Evolutionary conservation across 2,797 vertebrate genomes (phyloP).

Genomic region (Knipowitschia caucasica): DNA sequence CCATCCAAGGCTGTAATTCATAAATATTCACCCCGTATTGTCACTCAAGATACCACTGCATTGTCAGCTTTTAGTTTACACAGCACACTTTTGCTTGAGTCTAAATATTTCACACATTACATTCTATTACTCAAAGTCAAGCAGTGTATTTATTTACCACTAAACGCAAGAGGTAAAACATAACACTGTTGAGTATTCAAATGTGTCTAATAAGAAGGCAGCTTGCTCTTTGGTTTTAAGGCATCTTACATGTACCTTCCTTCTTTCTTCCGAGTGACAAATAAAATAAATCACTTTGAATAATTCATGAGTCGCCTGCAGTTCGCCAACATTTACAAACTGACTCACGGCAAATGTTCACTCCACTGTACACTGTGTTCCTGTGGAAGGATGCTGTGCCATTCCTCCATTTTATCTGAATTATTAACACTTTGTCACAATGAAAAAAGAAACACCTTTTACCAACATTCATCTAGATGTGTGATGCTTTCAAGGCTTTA

Average conservation of each 20-base stretch:
- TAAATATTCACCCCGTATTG: neutral
- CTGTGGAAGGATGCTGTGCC: conserved; percentile 6
- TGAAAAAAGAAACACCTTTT: conserved; percentile 1
- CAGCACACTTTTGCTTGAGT: neutral
- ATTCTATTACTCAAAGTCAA: neutral
- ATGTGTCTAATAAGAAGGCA: neutral
- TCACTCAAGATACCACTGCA: neutral
- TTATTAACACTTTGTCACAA: conserved; percentile 2
- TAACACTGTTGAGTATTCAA: neutral
- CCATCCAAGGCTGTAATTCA: too few species aligned
- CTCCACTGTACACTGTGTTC: conserved; percentile 24
- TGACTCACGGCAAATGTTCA: conserved; percentile 29
- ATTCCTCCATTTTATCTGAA: neutral
- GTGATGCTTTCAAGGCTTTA: neutral
- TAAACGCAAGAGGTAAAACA: neutral
- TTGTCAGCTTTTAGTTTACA: neutral
- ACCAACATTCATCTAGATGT: neutral
- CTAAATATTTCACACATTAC: conserved; percentile 2
- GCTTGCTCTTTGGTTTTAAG: conserved; percentile 13
- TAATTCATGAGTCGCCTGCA: conserved; percentile 29
- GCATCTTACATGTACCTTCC: conserved; percentile 14
- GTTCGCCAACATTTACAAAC: conserved; percentile 27
- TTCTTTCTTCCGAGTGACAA: conserved; percentile 19
- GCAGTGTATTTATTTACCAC: neutral
- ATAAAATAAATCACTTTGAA: conserved; percentile 34